These are phyloP conservation scores for Kryptolebias marmoratus DNA, from an alignment of 2,113 vertebrate species.

Conservation along the genomic window DNA sequence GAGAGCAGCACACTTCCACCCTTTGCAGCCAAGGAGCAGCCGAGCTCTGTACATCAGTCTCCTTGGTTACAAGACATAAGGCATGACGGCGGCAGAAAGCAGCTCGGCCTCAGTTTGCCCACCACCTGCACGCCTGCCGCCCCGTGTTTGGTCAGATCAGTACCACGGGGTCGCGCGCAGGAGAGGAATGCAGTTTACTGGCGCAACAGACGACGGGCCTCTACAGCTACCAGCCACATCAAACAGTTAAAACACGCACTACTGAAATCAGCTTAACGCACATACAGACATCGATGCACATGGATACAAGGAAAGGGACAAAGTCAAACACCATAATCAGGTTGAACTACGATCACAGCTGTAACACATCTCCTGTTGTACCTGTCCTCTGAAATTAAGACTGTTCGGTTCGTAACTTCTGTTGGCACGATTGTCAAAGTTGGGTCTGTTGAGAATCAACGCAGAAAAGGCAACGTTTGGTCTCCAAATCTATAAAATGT, in stretches of 20 bases:
- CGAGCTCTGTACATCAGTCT: conserved; percentile 2
- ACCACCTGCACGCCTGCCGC: conserved; percentile 28
- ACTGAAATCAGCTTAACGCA: conserved; percentile 32
- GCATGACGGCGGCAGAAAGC: conserved; percentile 24
- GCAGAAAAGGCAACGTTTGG: conserved; percentile 61
- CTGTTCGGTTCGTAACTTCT: conserved; percentile 25
- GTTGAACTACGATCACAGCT: conserved; percentile 39
- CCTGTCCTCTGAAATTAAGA: conserved; percentile 57
- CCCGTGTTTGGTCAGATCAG: conserved; percentile 47
- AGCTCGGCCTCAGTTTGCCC: conserved; percentile 21
- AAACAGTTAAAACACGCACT: conserved; percentile 21
- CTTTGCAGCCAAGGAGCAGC: conserved; percentile 56
- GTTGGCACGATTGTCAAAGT: conserved; percentile 17
- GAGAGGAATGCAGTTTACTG: conserved; percentile 57
- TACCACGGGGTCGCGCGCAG: conserved; percentile 28
- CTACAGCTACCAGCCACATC: conserved; percentile 29
- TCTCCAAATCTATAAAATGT: conserved; percentile 39
- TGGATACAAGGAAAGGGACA: conserved; percentile 17
- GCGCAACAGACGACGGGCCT: conserved; percentile 34
- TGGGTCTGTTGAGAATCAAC: conserved; percentile 1
- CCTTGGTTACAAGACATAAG: conserved; percentile 28
- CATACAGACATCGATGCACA: conserved; percentile 46
- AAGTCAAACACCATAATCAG: conserved; percentile 12
- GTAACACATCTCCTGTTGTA: conserved; percentile 43
- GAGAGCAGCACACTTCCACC: conserved; percentile 53